phyloP scores from a whole-genome alignment of 2,797 vertebrate species.

The Numenius phaeopus region DNA sequence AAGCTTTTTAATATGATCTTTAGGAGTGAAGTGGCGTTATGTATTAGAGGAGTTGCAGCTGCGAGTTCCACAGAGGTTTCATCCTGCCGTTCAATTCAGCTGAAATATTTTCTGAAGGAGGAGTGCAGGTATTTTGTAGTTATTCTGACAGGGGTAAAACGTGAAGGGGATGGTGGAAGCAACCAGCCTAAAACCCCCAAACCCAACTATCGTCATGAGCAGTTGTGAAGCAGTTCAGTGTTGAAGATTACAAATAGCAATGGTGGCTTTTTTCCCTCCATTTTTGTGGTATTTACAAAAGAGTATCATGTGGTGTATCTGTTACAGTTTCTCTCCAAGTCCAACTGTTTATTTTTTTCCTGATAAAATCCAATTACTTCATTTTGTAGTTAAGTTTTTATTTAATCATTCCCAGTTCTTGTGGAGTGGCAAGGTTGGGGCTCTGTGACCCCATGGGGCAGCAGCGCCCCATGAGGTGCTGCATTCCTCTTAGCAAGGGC shows the following conservation, averaged over 20 bases:
- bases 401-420: neutral
- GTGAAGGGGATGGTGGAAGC: neutral
- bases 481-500: neutral
- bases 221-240: neutral
- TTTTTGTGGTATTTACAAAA: neutral
- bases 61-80: neutral
- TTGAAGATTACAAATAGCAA: neutral
- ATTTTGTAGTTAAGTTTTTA: neutral
- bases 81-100: neutral
- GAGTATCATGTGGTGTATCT: neutral
- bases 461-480: neutral
- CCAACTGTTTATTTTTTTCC: neutral
- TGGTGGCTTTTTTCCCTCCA: neutral
- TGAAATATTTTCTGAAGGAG: neutral
- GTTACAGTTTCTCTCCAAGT: neutral
- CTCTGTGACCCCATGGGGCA: rapidly evolving
- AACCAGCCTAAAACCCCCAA: neutral
- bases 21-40: neutral
- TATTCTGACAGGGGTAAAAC: neutral
- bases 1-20: neutral
- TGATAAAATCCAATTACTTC: neutral
- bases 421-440: neutral
- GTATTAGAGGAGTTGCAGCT: neutral
- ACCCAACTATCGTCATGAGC: rapidly evolving
- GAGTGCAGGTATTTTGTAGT: neutral